Conservation (phyloP, 2,888 invertebrate genomes). For the Conistra vaccinii region DNA sequence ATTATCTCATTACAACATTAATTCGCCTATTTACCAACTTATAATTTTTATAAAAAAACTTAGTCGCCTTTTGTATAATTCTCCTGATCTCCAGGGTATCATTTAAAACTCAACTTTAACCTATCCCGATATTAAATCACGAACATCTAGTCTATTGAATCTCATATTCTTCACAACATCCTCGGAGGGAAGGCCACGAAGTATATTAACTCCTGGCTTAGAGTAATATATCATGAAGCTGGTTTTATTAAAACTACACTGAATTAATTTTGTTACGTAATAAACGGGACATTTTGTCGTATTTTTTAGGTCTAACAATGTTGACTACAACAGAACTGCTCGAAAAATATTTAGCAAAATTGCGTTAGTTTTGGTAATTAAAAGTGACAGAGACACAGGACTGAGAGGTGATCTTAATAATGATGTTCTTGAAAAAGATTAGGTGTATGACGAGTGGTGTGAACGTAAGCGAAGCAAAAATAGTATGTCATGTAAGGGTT, state of each 20-base stretch:
- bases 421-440: too few species aligned
- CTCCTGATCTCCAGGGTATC: not conserved
- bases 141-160: conserved; percentile 26
- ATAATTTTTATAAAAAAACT: not conserved
- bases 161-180: conserved; percentile 42
- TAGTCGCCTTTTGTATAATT: not conserved
- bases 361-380: not conserved
- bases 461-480: too few species aligned
- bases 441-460: too few species aligned
- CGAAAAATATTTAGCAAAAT: not conserved
- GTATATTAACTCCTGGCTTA: conserved; percentile 48
- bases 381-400: too few species aligned
- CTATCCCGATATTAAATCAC: conserved; percentile 28
- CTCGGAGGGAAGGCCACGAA: conserved; percentile 9
- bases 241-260: conserved; percentile 53
- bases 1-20: not conserved
- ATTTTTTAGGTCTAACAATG: conserved; percentile 12
- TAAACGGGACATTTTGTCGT: conserved; percentile 18
- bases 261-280: conserved; percentile 49
- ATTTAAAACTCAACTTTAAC: conserved; percentile 1
- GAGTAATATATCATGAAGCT: conserved; percentile 46
- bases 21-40: not conserved
- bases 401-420: too few species aligned
- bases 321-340: not conserved
- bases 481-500: too few species aligned